Evolutionary conservation across 2,113 vertebrate genomes (phyloP).

Genomic region (Cairina moschata): DNA sequence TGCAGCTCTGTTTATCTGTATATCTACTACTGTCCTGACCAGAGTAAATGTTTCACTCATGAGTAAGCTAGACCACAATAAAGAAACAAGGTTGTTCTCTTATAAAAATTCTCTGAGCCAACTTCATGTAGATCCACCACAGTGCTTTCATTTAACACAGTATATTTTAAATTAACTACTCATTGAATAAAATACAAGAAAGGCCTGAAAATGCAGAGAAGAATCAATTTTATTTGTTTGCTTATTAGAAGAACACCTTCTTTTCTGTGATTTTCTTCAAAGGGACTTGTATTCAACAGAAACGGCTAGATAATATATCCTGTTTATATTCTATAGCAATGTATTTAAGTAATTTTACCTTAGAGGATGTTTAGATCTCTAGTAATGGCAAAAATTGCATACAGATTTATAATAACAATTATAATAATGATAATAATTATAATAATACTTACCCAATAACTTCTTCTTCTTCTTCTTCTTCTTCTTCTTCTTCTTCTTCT

Average conservation of each 20-base stretch:
- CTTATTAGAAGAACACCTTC: background rate
- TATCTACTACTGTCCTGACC: background rate
- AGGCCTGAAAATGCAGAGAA: background rate
- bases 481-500: no score
- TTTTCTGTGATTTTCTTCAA: background rate
- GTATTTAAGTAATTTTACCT: background rate
- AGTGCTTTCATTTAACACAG: background rate
- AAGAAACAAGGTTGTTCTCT: background rate
- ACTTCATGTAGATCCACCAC: background rate
- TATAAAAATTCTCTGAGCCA: background rate
- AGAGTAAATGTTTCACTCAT: background rate
- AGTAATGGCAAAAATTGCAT: background rate
- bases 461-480: no score
- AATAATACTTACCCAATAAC: no score
- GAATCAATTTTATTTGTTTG: background rate
- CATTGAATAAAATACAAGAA: background rate
- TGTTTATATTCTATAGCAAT: background rate
- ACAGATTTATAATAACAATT: no score
- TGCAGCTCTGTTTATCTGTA: background rate
- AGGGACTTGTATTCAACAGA: background rate
- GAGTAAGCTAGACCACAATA: background rate
- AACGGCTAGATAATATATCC: fast-evolving
- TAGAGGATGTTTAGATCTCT: background rate
- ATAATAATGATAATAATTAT: no score
- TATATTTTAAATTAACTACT: background rate